A percentile compares a stretch with the other conserved stretches of the same genome.
Evolutionary conservation across 2,113 vertebrate genomes (phyloP).

Genomic region (Apodemus sylvaticus): DNA sequence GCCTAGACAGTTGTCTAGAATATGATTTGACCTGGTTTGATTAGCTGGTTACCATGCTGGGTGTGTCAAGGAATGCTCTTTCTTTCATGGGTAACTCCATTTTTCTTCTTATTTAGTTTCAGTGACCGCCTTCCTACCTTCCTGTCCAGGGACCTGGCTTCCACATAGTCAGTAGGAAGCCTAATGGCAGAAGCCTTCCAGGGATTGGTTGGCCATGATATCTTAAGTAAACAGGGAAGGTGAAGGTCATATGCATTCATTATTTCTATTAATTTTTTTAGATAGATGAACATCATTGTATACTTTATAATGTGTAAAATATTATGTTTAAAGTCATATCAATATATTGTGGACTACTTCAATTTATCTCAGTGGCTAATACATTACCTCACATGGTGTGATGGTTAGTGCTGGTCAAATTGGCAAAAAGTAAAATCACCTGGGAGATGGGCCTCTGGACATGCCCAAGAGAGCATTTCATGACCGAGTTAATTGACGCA

Average conservation of each 20-base stretch:
- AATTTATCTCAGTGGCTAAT: neutral
- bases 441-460: too few species aligned
- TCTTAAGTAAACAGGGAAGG: neutral
- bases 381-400: neutral
- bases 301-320: neutral
- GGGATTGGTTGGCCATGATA: rapidly evolving
- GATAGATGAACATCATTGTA: neutral
- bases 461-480: neutral
- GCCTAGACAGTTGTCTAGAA: slow-evolving; percentile 49
- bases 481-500: neutral
- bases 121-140: neutral
- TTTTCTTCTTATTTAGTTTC: neutral
- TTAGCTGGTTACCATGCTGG: neutral
- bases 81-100: neutral
- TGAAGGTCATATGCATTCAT: neutral
- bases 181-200: neutral
- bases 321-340: neutral
- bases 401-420: too few species aligned
- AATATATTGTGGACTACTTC: neutral
- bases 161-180: neutral
- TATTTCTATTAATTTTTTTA: neutral
- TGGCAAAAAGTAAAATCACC: neutral
- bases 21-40: slow-evolving; percentile 7
- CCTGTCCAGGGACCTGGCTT: neutral
- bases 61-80: neutral